Conservation (phyloP, 1,140 invertebrate genomes). For the Conus ventricosus region DNA sequence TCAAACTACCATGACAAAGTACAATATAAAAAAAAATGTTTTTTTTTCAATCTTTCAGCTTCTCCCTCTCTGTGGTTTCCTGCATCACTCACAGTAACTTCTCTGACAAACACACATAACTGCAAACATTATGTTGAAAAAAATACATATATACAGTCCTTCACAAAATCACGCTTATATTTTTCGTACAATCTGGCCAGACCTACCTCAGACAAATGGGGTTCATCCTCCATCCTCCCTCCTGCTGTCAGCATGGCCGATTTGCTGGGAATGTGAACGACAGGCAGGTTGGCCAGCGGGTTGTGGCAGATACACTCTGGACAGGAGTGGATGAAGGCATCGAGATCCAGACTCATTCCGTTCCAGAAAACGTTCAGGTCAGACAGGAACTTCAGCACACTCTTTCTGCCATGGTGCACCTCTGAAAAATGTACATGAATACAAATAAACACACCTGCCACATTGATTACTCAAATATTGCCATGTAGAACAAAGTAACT, state of each 20-base stretch:
- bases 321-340: conserved; percentile 51
- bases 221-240: conserved; percentile 9
- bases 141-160: background rate
- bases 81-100: too few species aligned
- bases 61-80: too few species aligned
- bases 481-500: too few species aligned
- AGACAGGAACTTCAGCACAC: conserved; percentile 33
- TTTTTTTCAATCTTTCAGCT: too few species aligned
- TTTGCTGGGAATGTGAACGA: conserved; percentile 16
- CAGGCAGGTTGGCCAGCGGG: conserved; percentile 1
- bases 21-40: too few species aligned
- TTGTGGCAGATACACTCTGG: conserved; percentile 45
- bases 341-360: conserved; percentile 47
- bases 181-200: background rate
- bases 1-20: too few species aligned
- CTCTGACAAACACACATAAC: too few species aligned
- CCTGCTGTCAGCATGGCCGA: background rate
- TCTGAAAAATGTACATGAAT: conserved; percentile 28
- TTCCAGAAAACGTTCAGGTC: conserved; percentile 53
- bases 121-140: too few species aligned
- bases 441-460: too few species aligned
- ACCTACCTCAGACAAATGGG: conserved; percentile 26
- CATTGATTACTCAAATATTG: too few species aligned
- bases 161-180: background rate
- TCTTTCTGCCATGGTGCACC: conserved; percentile 38